A percentile compares a stretch with the other conserved stretches of the same genome.
Conservation (phyloP, 2,797 vertebrate genomes). For the Aythya fuligula region DNA sequence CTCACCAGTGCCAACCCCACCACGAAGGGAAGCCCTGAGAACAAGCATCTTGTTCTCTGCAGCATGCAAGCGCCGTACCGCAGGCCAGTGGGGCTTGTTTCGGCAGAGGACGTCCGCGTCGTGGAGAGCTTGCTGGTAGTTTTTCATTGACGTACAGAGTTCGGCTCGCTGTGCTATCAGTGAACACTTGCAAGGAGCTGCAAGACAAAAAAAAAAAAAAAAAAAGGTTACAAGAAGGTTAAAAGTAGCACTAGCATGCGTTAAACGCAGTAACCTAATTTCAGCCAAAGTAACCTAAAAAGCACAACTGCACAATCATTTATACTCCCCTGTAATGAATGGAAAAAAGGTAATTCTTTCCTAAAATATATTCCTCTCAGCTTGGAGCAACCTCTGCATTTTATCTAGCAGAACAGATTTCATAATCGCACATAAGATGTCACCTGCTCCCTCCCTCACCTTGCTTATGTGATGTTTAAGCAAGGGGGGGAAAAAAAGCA, state of each 20-base stretch:
- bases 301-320: neutral
- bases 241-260: neutral
- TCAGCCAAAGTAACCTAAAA: neutral
- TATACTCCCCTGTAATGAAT: neutral
- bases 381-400: neutral
- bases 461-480: neutral
- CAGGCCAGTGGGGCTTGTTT: slow-evolving; percentile 83
- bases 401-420: neutral
- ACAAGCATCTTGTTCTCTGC: neutral
- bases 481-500: neutral
- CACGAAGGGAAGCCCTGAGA: neutral
- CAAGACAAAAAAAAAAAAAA: slow-evolving; percentile 14
- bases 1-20: neutral
- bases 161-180: slow-evolving; percentile 83
- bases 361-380: neutral
- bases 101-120: slow-evolving; percentile 83
- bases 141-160: slow-evolving; percentile 85
- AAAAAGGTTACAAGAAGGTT: neutral
- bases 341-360: neutral
- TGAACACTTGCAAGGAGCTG: slow-evolving; percentile 75
- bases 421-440: neutral
- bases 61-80: slow-evolving; percentile 75
- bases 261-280: neutral
- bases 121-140: slow-evolving; percentile 85
- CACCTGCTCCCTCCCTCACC: neutral